A percentile compares a stretch with the other conserved stretches of the same genome.
Conservation (phyloP, 2,888 invertebrate genomes). For the Lycia hirtaria region DNA sequence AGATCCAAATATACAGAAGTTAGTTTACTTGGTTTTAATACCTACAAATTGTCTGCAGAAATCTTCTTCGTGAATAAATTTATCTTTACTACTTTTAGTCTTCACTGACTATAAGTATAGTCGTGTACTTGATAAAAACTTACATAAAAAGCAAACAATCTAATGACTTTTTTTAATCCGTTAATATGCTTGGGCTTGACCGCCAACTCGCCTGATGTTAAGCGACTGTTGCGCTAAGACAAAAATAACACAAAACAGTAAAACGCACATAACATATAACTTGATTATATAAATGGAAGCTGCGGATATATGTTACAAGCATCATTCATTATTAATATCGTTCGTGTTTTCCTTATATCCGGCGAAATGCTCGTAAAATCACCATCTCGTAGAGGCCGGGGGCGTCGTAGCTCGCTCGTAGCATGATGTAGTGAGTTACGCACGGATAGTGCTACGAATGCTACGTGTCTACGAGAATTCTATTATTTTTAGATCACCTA, state of each 20-base stretch:
- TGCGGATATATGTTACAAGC: conserved; percentile 20
- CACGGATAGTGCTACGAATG: conserved; percentile 23
- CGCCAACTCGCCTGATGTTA: too few species aligned
- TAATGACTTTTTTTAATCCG: too few species aligned
- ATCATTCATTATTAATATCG: conserved; percentile 30
- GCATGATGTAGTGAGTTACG: conserved; percentile 24
- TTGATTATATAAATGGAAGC: conserved; percentile 8
- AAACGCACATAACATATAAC: conserved; percentile 9
- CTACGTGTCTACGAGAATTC: conserved; percentile 19
- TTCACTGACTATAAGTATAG: too few species aligned
- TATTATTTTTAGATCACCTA: conserved; percentile 7
- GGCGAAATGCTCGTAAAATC: conserved; percentile 25
- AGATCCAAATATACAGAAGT: too few species aligned
- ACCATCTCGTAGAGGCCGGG: conserved; percentile 24
- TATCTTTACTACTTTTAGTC: too few species aligned
- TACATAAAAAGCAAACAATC: too few species aligned
- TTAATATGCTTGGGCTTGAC: too few species aligned
- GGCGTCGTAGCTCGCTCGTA: conserved; percentile 27
- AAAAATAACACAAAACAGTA: not conserved
- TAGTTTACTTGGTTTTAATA: too few species aligned
- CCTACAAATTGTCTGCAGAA: too few species aligned
- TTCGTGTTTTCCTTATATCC: conserved; percentile 29
- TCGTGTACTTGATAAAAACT: too few species aligned
- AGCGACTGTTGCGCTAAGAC: too few species aligned
- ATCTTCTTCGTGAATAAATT: too few species aligned